Percentiles rank a stretch among this genome's conserved stretches.
phyloP scores from a whole-genome alignment of 2,888 invertebrate species.

The Aleiodes alternator region DNA sequence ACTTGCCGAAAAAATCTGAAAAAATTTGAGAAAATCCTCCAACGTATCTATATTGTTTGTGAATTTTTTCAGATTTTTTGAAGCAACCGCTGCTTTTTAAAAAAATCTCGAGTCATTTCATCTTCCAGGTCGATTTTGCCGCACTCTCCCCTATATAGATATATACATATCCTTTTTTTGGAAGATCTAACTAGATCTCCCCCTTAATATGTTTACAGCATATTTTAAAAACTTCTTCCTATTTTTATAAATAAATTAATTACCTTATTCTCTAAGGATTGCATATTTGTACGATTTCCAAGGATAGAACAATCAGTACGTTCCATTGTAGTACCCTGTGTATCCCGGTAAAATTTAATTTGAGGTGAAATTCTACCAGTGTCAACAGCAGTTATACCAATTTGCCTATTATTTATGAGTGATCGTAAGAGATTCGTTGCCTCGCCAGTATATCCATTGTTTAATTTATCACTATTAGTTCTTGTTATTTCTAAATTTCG shows the following conservation, averaged over 20 bases:
- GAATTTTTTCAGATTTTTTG: too few species aligned
- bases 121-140: too few species aligned
- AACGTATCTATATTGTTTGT: too few species aligned
- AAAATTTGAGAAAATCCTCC: too few species aligned
- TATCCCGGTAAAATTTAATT: constrained; percentile 79
- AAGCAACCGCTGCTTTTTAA: too few species aligned
- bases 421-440: constrained; percentile 86
- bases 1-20: too few species aligned
- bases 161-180: too few species aligned
- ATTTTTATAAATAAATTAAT: not conserved
- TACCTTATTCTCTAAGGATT: constrained; percentile 69
- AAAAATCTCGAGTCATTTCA: too few species aligned
- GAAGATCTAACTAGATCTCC: too few species aligned
- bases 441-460: constrained; percentile 78
- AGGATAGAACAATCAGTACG: constrained; percentile 73
- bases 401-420: constrained; percentile 85
- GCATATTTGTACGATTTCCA: constrained; percentile 72
- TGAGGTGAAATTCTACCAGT: constrained; percentile 74
- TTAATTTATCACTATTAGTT: constrained; percentile 71
- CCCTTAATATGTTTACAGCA: too few species aligned
- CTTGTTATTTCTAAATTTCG: constrained; percentile 73
- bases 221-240: too few species aligned
- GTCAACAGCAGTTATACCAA: constrained; percentile 80
- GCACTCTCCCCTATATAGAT: too few species aligned
- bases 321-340: constrained; percentile 78